Base-by-base conservation (phyloP, 2,888 invertebrate species). In the Stenurella melanura region DNA sequence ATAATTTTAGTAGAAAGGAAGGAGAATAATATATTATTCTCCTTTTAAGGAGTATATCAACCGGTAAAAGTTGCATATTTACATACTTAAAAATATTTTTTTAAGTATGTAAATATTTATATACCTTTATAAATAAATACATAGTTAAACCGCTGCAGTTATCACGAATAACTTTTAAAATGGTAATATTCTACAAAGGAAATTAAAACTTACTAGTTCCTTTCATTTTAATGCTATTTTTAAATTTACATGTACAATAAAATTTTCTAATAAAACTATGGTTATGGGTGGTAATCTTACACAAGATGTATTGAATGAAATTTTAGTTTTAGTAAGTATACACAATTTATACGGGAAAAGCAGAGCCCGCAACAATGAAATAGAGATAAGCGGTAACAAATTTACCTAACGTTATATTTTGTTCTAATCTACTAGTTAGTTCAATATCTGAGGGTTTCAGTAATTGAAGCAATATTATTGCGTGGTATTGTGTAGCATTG, bases 351-450 rank as follows among this genome's bases (percentile, higher is more conserved):
- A 50, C n/a, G n/a, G 50, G 50, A 50, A n/a, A 15, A 50, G 50
- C n/a, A 50, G n/a, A 6, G n/a, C 12, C 3, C n/a, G n/a, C 50
- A n/a, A n/a, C 50, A 50, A 50, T 50, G 50, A 50, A 50, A 50
- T 6, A n/a, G 50, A 50, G 15, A 42, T 42, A 42, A 42, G 42
- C 42, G 42, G 42, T 42, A 42, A 42, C 42, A 42, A 42, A 50
- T 50, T 50, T 50, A 12, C 50, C 50, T 50, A n/a, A n/a, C 50
- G 50, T n/a, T 50, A 50, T n/a, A 50, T 50, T 50, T 50, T 50
- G n/a, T 50, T 50, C 50, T 50, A 50, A 50, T 50, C 50, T 50
- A 50, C n/a, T 50, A 50, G 50, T 42, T 42, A 42, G 42, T 50
- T 50, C 50, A 50, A 50, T 50, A 50, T 15, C 50, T 50, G 50